Percentiles rank a stretch among this genome's conserved stretches.
Evolutionary conservation across 1,140 invertebrate genomes (phyloP).

Genomic region (Drosophila pseudoananassae): DNA sequence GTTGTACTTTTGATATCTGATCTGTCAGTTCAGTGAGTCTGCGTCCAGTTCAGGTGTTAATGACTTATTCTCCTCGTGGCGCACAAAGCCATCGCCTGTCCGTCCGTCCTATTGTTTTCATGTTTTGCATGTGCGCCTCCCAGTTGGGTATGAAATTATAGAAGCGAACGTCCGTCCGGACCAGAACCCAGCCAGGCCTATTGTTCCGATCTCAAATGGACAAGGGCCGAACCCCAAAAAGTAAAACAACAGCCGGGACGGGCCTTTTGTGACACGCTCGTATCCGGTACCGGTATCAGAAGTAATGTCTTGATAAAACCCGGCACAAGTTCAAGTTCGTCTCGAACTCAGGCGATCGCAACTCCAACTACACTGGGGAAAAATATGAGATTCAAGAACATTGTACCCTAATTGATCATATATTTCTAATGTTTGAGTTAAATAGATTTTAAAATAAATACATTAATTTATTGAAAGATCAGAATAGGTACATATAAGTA

Average conservation of each 20-base stretch:
- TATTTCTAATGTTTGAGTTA: too few relatives aligned
- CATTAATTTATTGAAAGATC: too few relatives aligned
- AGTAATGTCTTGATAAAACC: constrained; percentile 62
- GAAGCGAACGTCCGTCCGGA: constrained; percentile 17
- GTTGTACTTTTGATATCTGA: constrained; percentile 52
- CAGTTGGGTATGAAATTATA: constrained; percentile 60
- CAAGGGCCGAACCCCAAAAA: constrained; percentile 62
- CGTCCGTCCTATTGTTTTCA: constrained; percentile 23
- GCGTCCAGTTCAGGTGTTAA: constrained; percentile 72
- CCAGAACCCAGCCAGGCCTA: constrained; percentile 33
- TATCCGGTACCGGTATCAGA: constrained; percentile 77
- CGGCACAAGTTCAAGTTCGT: constrained; percentile 29
- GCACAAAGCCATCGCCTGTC: constrained; percentile 14
- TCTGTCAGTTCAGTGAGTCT: constrained; percentile 65
- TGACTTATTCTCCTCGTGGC: constrained; percentile 59
- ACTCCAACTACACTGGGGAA: constrained; percentile 12
- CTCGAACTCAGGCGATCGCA: constrained; percentile 24
- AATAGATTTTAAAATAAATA: too few relatives aligned
- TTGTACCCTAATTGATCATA: neutral
- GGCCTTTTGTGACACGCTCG: constrained; percentile 72
- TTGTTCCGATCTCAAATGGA: constrained; percentile 56
- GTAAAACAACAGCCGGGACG: constrained; percentile 28
- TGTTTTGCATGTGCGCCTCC: constrained; percentile 63
- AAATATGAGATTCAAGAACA: neutral
- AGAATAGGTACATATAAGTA: too few relatives aligned